Conservation (phyloP, 2,113 vertebrate species). For the Atractosteus spatula region DNA sequence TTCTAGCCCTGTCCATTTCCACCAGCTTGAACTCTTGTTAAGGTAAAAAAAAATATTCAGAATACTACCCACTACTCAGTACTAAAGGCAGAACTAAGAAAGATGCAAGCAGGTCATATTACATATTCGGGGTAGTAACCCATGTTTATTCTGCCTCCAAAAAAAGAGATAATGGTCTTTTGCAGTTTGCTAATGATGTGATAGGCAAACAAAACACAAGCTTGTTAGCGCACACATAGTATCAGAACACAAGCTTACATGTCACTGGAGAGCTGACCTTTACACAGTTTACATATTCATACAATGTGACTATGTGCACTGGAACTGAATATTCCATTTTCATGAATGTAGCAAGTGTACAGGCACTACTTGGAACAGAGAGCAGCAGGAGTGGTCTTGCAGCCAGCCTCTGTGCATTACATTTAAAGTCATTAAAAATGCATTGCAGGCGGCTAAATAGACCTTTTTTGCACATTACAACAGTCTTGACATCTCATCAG, state of each 20-base stretch:
- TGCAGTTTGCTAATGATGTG: slow-evolving; percentile 4
- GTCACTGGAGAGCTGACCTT: background rate
- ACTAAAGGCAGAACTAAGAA: too few relatives aligned
- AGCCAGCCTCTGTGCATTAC: background rate
- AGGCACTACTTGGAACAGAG: background rate
- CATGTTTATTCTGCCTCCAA: background rate
- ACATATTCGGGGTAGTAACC: background rate
- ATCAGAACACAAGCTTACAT: background rate
- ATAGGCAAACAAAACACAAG: background rate
- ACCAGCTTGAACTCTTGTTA: too few relatives aligned
- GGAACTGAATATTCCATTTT: background rate
- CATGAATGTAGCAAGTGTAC: background rate
- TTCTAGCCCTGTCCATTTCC: too few relatives aligned
- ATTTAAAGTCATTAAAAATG: slow-evolving; percentile 9
- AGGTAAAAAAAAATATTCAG: too few relatives aligned
- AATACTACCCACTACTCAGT: too few relatives aligned
- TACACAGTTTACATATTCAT: background rate
- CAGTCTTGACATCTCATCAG: background rate
- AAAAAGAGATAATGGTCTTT: background rate
- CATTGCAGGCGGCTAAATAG: background rate
- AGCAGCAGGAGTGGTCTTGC: background rate
- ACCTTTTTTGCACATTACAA: background rate
- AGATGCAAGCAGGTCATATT: background rate
- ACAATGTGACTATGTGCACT: background rate
- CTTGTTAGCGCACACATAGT: slow-evolving; percentile 1